These are phyloP conservation scores for Tiaroga cobitis DNA, from an alignment of 2,797 vertebrate genomes.

Conservation along the genomic window DNA sequence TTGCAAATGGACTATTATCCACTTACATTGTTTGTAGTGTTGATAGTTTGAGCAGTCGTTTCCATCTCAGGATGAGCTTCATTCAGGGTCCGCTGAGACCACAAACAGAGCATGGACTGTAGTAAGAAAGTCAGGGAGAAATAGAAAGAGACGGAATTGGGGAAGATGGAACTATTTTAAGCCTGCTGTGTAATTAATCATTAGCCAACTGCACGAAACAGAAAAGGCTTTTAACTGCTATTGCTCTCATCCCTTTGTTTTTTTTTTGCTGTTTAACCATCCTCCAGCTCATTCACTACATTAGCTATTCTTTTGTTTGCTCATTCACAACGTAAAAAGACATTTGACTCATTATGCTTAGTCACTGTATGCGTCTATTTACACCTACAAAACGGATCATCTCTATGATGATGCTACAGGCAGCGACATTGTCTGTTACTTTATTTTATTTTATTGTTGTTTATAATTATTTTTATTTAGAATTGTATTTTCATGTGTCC, in stretches of 20 bases:
- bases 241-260: conserved; percentile 57
- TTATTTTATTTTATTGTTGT: background rate
- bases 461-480: background rate
- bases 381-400: background rate
- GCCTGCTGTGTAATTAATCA: conserved; percentile 78
- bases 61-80: background rate
- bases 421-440: background rate
- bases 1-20: conserved; percentile 12
- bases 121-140: conserved; percentile 30
- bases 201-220: conserved; percentile 69
- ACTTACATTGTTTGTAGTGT: background rate
- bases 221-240: conserved; percentile 60
- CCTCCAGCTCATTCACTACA: conserved; percentile 1
- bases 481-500: background rate
- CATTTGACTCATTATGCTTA: background rate
- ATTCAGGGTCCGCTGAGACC: conserved; percentile 15
- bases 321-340: background rate
- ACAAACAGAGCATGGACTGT: background rate
- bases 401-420: background rate
- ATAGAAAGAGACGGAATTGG: conserved; percentile 56
- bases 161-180: conserved; percentile 74
- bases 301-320: conserved; percentile 15
- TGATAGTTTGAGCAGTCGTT: background rate
- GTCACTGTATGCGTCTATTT: background rate
- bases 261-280: conserved; percentile 52